Percentiles rank a stretch among this genome's conserved stretches.
Conservation (phyloP, 1,140 invertebrate species). For the Drosophila lini region DNA sequence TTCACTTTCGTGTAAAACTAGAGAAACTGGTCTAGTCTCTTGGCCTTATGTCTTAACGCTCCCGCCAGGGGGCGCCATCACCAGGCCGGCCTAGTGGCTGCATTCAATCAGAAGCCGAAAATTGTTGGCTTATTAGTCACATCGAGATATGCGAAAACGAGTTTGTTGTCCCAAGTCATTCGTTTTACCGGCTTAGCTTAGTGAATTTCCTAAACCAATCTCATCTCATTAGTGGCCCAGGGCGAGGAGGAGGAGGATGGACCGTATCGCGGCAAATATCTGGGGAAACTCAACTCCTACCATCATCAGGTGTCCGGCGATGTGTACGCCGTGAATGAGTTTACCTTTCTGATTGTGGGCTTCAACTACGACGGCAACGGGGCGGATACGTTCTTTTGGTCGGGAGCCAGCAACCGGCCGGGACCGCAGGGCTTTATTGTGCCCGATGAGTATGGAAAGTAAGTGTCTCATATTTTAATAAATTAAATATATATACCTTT, state of each 20-base stretch:
- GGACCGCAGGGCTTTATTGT: conserved; percentile 96
- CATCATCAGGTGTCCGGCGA: conserved; percentile 94
- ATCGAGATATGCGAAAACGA: conserved; percentile 21
- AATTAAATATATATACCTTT: too few relatives aligned
- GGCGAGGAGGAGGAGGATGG: conserved; percentile 87
- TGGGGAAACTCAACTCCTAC: conserved; percentile 95
- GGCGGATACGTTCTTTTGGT: conserved; percentile 96
- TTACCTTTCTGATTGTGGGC: conserved; percentile 91
- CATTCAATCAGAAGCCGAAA: conserved; percentile 30
- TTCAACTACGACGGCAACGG: conserved; percentile 97
- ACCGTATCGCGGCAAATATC: conserved; percentile 91
- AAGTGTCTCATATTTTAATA: conserved; percentile 34
- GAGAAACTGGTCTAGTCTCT: conserved; percentile 74
- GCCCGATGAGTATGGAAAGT: conserved; percentile 94
- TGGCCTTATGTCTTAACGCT: conserved; percentile 1
- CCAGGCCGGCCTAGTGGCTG: conserved; percentile 17
- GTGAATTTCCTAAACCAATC: neutral
- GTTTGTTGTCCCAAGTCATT: conserved; percentile 33
- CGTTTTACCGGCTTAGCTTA: conserved; percentile 8
- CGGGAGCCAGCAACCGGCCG: conserved; percentile 93
- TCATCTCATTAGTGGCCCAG: conserved; percentile 39
- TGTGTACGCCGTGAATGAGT: conserved; percentile 95
- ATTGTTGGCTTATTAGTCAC: conserved; percentile 60
- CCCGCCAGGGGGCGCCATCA: conserved; percentile 38
- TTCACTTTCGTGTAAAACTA: conserved; percentile 79